These are phyloP conservation scores for Zhengitettix transpicula DNA, from an alignment of 2,888 invertebrate genomes.

Conservation along the genomic window DNA sequence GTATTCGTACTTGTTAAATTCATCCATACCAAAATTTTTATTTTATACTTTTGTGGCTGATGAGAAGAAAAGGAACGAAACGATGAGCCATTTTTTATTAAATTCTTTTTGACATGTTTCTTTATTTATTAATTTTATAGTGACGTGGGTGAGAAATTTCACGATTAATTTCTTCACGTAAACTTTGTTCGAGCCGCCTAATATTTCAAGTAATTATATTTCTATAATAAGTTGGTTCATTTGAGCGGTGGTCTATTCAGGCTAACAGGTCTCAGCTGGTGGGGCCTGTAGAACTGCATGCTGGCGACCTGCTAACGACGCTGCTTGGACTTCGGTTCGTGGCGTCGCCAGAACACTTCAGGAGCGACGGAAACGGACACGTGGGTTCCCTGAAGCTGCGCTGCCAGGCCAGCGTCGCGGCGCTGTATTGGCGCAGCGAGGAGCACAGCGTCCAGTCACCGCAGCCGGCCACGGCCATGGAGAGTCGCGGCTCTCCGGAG, in stretches of 20 bases:
- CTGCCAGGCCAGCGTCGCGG: background rate
- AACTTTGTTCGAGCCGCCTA: too few species aligned
- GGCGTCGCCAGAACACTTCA: background rate
- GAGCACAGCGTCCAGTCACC: background rate
- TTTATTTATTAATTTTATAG: too few species aligned
- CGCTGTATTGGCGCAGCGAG: background rate
- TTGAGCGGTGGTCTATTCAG: background rate
- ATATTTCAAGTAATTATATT: too few species aligned
- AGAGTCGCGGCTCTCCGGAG: background rate
- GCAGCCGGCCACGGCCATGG: background rate
- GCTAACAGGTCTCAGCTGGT: background rate
- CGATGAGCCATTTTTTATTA: too few species aligned
- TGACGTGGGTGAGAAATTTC: too few species aligned
- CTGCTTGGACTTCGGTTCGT: background rate
- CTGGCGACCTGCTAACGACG: background rate
- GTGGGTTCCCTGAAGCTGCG: background rate
- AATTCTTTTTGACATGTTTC: too few species aligned
- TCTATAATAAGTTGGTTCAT: too few species aligned
- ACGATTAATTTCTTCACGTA: too few species aligned
- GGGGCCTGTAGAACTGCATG: background rate
- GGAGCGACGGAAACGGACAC: background rate
- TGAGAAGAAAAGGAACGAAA: too few species aligned
- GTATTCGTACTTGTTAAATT: too few species aligned
- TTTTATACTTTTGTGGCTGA: too few species aligned
- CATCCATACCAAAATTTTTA: too few species aligned